Base-by-base conservation (phyloP, 1,140 invertebrate species). In the Bombus superbus region DNA sequence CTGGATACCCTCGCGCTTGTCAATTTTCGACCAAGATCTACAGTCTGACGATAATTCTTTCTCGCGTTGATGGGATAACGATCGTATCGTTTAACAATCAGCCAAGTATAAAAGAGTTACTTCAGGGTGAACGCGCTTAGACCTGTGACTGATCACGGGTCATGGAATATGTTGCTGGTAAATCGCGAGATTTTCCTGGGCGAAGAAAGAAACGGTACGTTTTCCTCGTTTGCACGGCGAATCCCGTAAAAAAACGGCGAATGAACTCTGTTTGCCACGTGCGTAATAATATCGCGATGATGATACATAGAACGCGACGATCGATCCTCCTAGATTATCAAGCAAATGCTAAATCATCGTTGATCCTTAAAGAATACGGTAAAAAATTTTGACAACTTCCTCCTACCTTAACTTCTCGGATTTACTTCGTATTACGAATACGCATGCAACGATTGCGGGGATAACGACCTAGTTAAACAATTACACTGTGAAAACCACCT, bases 61-160 rank as follows among this genome's bases (percentile, higher is more conserved):
- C 10, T 73, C 15, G 0, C 25, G 35, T 32, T 10, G 18, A 47
- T 44, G 42, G 4, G 9, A 47, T 13, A 32, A 44, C 22, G 13
- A 74, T 10, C n/a, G n/a, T 6, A 32, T 38, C 8, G 35, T 77
- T n/a, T n/a, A 62, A 15, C 4, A 8, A 42, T 64, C 5, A 44
- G 0, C 47, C 8, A 22, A 22, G 47, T 53, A 53, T 53, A 53
- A 22, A 53, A n/a, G 42, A 2, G 79, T 78, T 78, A 53, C 5
- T 47, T 78, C 38, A 73, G 28, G 40, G 44, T 77, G 85, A 83
- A 78, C n/a, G 66, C 68, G 74, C 35, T 82, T 64, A 84, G 72
- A 38, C 42, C 40, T 28, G 53, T 83, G 74, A 74, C 79, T 83
- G 47, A 68, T 79, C 25, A 44, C 47, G 3, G 64, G 44, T 47